phyloP scores from a whole-genome alignment of 2,113 vertebrate species.

The Pelecanoides urinatrix region DNA sequence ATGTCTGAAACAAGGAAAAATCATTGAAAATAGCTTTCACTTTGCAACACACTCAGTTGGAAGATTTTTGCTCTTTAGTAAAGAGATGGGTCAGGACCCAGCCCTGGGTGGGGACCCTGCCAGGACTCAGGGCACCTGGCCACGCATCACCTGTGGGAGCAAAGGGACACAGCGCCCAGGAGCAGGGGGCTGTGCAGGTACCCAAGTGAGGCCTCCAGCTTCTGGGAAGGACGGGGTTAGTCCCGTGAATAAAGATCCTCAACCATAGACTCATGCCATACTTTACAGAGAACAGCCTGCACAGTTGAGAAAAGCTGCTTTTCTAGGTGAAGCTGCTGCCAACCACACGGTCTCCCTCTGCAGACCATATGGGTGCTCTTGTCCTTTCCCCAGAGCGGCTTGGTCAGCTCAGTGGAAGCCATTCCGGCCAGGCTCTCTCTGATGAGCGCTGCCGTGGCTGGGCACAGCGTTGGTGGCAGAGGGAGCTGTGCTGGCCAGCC shows the following conservation, averaged over 20 bases:
- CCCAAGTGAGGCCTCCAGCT: neutral
- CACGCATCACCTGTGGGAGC: neutral
- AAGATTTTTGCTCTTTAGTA: neutral
- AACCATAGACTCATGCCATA: fast-evolving
- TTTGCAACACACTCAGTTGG: neutral
- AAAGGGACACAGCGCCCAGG: neutral
- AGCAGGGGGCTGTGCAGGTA: neutral
- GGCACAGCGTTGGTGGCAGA: neutral
- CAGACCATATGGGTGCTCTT: neutral
- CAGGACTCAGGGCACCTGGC: neutral
- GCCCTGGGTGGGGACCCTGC: neutral
- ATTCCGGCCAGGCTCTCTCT: neutral
- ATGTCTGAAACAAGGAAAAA: neutral
- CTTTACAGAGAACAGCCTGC: neutral
- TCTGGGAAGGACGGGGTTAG: neutral
- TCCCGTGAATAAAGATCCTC: neutral
- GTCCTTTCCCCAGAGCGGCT: neutral
- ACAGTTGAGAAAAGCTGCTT: neutral
- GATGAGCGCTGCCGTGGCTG: neutral
- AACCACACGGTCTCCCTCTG: fast-evolving
- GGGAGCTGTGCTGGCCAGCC: neutral
- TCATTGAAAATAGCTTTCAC: neutral
- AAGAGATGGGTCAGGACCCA: neutral
- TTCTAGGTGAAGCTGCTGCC: neutral
- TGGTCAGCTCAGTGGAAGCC: neutral